Percentiles rank a stretch among this genome's conserved stretches.
These are phyloP conservation scores for Panagrolaimus sp. DNA, from an alignment of 1,140 invertebrate genomes.

Conservation along the genomic window DNA sequence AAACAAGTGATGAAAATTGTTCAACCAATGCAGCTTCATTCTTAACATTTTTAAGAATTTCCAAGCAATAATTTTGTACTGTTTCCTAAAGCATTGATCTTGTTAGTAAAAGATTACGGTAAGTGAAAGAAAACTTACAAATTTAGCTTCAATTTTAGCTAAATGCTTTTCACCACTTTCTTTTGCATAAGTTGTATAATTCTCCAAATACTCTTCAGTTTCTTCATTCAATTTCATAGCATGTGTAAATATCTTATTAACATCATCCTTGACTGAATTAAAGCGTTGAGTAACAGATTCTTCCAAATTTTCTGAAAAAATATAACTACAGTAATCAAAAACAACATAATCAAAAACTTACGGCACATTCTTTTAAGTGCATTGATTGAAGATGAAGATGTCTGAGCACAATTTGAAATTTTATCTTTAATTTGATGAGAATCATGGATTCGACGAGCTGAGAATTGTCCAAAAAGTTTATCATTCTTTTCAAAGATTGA, in stretches of 20 bases:
- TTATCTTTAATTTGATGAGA: neutral
- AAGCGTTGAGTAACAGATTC: neutral
- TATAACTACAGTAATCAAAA: too few species aligned
- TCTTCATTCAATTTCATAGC: neutral
- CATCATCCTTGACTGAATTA: neutral
- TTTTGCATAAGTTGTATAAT: too few species aligned
- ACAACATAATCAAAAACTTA: neutral
- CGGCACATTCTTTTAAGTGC: neutral
- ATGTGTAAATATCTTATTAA: neutral
- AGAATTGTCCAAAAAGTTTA: conserved; percentile 37
- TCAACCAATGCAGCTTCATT: neutral
- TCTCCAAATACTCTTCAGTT: neutral
- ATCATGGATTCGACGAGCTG: conserved; percentile 4
- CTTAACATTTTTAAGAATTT: neutral
- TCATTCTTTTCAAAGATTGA: conserved; percentile 28
- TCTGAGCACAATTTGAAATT: neutral
- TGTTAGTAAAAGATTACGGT: neutral
- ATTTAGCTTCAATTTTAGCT: neutral
- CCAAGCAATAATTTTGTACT: too few species aligned
- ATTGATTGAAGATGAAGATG: neutral
- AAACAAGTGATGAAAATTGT: too few species aligned
- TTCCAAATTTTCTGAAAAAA: neutral
- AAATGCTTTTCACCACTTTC: too few species aligned
- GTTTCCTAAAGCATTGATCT: neutral
- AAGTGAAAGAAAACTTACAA: conserved; percentile 4